These are phyloP conservation scores for Tapera naevia DNA, from an alignment of 2,797 vertebrate genomes.

Conservation along the genomic window DNA sequence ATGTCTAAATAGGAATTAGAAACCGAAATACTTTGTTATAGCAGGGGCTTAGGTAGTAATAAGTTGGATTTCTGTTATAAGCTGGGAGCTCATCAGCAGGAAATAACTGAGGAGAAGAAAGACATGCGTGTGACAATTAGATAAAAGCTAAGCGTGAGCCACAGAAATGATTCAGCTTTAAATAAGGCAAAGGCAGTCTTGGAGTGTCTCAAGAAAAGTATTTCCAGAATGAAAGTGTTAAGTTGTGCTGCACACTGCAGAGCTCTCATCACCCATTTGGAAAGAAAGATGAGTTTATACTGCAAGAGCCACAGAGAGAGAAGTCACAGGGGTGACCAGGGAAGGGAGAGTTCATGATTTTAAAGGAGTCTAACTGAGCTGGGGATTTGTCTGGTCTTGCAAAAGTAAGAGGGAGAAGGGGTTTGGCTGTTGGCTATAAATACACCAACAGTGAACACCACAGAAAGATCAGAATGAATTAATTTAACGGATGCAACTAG, in stretches of 20 bases:
- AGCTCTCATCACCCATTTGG: neutral
- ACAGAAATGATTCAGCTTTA: neutral
- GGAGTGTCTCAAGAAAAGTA: neutral
- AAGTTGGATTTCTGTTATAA: slow-evolving; percentile 24
- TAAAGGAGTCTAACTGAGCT: neutral
- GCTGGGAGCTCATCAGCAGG: slow-evolving; percentile 9
- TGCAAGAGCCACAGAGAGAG: neutral
- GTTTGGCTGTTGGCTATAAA: neutral
- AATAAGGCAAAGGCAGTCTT: neutral
- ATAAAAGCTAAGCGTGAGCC: neutral
- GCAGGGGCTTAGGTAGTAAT: neutral
- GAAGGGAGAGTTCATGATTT: neutral
- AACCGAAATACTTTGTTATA: slow-evolving; percentile 23
- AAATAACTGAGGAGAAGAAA: neutral
- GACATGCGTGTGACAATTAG: neutral
- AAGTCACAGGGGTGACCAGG: neutral
- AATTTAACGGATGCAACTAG: neutral
- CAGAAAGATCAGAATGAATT: neutral
- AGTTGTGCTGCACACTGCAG: neutral
- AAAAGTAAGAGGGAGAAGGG: neutral
- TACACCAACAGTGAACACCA: neutral
- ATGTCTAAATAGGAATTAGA: slow-evolving; percentile 12
- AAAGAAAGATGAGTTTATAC: neutral
- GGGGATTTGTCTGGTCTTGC: neutral
- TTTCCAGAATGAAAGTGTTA: neutral